phyloP scores from a whole-genome alignment of 2,113 vertebrate species.

The Dendropsophus ebraccatus region DNA sequence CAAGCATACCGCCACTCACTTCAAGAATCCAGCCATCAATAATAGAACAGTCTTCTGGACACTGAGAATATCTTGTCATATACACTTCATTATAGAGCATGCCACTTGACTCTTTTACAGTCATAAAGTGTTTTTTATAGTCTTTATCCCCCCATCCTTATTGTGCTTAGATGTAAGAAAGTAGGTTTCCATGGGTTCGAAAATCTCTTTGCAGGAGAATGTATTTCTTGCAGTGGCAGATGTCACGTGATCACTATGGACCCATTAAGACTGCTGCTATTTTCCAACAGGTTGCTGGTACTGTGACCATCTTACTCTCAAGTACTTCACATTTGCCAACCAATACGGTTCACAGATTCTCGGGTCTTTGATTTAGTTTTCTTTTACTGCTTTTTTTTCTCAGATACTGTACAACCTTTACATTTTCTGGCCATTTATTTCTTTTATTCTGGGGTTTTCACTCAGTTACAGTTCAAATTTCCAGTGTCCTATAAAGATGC shows the following conservation, averaged over 20 bases:
- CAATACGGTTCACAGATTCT: not conserved
- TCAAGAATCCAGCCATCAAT: not conserved
- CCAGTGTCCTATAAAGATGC: constrained; percentile 24
- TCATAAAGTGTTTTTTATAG: constrained; percentile 5
- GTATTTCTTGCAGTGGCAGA: not conserved
- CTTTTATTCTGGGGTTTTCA: not conserved
- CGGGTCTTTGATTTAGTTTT: not conserved
- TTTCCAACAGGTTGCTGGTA: constrained; percentile 27
- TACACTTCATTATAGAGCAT: not conserved
- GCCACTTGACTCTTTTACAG: not conserved
- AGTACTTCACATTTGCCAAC: constrained; percentile 15
- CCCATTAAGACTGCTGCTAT: constrained; percentile 23
- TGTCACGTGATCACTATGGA: not conserved
- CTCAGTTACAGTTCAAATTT: constrained; percentile 13
- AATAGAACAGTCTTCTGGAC: not conserved
- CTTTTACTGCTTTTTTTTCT: not conserved
- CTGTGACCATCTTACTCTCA: not conserved
- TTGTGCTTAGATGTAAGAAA: not conserved
- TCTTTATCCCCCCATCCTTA: not conserved
- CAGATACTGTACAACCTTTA: not conserved
- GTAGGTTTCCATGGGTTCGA: not conserved
- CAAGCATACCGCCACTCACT: not conserved
- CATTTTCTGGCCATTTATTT: not conserved
- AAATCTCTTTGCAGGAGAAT: not conserved
- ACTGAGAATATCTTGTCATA: not conserved